These are phyloP conservation scores for Halcyon malimbica DNA, from an alignment of 2,113 vertebrate genomes.

Conservation along the genomic window DNA sequence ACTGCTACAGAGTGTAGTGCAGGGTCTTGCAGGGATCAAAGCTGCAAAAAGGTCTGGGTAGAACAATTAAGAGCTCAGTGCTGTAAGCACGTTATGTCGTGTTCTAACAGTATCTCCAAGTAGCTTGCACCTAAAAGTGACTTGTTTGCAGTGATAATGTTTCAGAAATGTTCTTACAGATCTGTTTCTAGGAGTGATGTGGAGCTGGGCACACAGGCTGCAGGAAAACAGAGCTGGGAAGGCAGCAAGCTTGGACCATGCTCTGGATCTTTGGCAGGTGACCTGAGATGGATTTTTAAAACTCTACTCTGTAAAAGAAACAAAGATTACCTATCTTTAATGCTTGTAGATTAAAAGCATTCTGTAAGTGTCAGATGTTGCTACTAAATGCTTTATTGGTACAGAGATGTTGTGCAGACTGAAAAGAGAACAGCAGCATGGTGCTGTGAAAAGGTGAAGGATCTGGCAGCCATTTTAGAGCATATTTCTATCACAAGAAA, in stretches of 20 bases:
- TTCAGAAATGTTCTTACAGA: background rate
- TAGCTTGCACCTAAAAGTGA: background rate
- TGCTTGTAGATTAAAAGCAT: background rate
- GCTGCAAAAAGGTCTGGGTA: background rate
- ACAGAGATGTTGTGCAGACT: background rate
- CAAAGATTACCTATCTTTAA: background rate
- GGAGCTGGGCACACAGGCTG: background rate
- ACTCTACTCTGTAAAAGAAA: background rate
- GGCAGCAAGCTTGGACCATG: background rate
- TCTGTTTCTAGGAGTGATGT: background rate
- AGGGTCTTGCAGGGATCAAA: background rate
- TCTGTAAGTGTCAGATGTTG: background rate
- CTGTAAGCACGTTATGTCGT: background rate
- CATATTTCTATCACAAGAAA: background rate
- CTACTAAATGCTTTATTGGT: background rate
- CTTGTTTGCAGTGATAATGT: background rate
- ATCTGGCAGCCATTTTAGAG: background rate
- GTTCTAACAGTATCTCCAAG: background rate
- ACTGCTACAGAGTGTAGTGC: background rate
- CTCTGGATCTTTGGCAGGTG: background rate
- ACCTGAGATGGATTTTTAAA: background rate
- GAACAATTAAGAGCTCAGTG: background rate
- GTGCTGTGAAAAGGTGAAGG: background rate
- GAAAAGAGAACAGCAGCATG: background rate
- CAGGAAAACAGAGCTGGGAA: background rate